Conservation (phyloP, 2,797 vertebrate genomes). For the Menidia menidia region DNA sequence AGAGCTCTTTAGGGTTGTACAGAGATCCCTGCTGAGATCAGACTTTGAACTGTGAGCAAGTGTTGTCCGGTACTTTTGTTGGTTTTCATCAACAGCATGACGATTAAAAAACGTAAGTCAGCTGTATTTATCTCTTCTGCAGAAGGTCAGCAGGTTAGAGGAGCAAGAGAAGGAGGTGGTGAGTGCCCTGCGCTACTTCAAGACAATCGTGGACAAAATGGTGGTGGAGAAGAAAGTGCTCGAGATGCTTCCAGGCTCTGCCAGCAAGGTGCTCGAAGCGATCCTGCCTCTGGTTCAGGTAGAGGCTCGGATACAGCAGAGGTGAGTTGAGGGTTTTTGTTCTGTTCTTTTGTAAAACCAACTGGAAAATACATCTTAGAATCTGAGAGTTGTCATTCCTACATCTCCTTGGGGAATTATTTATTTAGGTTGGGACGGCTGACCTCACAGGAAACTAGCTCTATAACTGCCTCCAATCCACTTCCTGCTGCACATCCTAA, state of each 20-base stretch:
- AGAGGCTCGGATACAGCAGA: constrained; percentile 92
- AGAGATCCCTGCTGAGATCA: constrained; percentile 41
- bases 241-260: constrained; percentile 97
- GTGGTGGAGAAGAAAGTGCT: constrained; percentile 95
- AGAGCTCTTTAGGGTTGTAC: constrained; percentile 11
- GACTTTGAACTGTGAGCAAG: constrained; percentile 39
- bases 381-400: background rate
- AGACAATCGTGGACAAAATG: constrained; percentile 99
- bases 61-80: background rate
- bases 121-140: constrained; percentile 17
- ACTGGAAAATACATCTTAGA: background rate
- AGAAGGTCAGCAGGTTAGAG: constrained; percentile 95
- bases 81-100: background rate
- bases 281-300: constrained; percentile 93
- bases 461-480: background rate
- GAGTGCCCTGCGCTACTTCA: constrained; percentile 96
- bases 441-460: background rate
- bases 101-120: background rate
- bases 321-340: constrained; percentile 77
- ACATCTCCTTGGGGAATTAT: background rate
- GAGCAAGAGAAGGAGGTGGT: constrained; percentile 98
- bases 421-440: background rate
- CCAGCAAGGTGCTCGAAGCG: constrained; percentile 97
- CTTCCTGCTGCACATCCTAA: background rate
- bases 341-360: no score